Evolutionary conservation across 2,888 invertebrate genomes (phyloP).

Genomic region (Listrodromus nycthemerus): DNA sequence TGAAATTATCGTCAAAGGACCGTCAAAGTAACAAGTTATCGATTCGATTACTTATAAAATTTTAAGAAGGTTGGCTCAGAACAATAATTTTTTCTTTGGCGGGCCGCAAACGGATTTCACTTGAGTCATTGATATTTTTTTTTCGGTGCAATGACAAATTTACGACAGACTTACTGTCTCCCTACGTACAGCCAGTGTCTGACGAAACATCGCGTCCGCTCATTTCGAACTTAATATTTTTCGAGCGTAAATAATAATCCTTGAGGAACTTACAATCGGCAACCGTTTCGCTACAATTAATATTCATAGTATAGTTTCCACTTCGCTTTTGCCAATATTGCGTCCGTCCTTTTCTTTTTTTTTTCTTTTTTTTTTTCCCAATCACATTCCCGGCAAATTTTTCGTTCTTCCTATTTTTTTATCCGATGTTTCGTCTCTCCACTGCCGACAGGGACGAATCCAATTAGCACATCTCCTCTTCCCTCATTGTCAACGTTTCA

Average conservation of each 20-base stretch:
- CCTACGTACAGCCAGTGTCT: too few relatives aligned
- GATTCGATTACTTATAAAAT: too few relatives aligned
- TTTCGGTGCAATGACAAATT: too few relatives aligned
- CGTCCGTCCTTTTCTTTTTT: neutral
- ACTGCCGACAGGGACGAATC: conserved; percentile 53
- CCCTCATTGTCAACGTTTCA: conserved; percentile 59
- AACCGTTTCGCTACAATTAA: conserved; percentile 25
- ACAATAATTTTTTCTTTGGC: too few relatives aligned
- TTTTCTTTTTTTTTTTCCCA: neutral
- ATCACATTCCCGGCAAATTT: neutral
- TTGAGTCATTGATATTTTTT: too few relatives aligned
- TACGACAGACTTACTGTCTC: too few relatives aligned
- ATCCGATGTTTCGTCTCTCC: conserved; percentile 34
- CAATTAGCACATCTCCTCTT: conserved; percentile 61
- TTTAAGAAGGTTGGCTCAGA: too few relatives aligned
- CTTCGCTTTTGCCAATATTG: neutral
- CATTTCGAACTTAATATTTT: neutral
- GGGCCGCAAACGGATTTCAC: too few relatives aligned
- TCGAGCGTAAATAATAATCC: neutral
- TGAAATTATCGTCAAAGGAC: too few relatives aligned
- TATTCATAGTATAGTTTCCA: neutral
- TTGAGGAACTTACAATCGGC: conserved; percentile 18
- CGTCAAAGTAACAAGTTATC: too few relatives aligned
- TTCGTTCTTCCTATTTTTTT: conserved; percentile 16
- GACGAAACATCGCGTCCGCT: too few relatives aligned